Evolutionary conservation across 1,140 invertebrate genomes (phyloP).

Genomic region (Hyphantria cunea): DNA sequence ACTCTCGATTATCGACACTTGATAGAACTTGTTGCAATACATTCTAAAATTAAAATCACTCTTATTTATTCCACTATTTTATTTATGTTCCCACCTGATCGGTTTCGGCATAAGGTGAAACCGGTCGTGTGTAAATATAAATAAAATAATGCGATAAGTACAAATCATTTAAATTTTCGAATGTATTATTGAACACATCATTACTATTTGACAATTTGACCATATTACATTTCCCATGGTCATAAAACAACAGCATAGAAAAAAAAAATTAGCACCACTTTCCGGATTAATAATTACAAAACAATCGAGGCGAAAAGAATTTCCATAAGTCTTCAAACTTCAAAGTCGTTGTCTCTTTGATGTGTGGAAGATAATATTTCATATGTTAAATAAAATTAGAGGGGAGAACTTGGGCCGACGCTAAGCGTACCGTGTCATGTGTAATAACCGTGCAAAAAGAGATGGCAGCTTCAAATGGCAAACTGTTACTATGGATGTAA

Average conservation of each 20-base stretch:
- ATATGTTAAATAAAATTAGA: constrained; percentile 52
- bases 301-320: constrained; percentile 27
- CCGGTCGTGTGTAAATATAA: too few species aligned
- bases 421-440: constrained; percentile 40
- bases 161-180: too few species aligned
- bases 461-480: constrained; percentile 28
- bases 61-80: too few species aligned
- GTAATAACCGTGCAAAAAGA: constrained; percentile 47
- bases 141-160: too few species aligned
- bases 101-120: too few species aligned
- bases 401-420: constrained; percentile 30
- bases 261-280: too few species aligned
- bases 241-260: background rate
- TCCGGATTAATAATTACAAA: constrained; percentile 25
- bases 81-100: too few species aligned
- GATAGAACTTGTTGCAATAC: too few species aligned
- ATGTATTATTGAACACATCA: too few species aligned
- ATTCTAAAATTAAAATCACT: too few species aligned
- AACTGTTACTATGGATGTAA: constrained; percentile 19
- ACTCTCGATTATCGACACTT: too few species aligned
- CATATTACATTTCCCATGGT: background rate
- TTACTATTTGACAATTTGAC: too few species aligned
- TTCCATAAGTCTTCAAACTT: constrained; percentile 36
- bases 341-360: constrained; percentile 44
- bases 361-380: constrained; percentile 47